Evolutionary conservation across 2,113 vertebrate genomes (phyloP).

Genomic region (Limanda limanda): DNA sequence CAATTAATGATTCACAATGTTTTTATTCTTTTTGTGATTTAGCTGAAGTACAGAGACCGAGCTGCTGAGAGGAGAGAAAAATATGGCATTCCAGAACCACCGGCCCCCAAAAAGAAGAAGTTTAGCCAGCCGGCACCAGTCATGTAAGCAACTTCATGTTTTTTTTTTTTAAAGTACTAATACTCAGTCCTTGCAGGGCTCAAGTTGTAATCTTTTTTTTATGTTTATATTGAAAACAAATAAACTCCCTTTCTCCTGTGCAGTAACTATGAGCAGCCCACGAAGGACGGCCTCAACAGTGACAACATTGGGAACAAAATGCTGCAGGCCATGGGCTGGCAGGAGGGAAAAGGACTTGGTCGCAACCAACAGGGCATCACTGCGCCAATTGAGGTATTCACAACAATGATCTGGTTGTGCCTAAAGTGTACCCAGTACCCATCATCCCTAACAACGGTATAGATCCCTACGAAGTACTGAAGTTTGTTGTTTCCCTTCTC

Average conservation of each 20-base stretch:
- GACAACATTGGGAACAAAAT: conserved; percentile 99
- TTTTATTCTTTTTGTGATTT: conserved; percentile 3
- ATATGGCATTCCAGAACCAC: conserved; percentile 97
- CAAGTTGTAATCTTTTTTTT: not conserved
- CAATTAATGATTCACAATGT: not conserved
- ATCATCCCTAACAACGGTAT: not conserved
- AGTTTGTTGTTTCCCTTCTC: conserved; percentile 36
- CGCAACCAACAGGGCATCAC: conserved; percentile 98
- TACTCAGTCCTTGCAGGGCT: not conserved
- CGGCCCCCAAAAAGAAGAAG: conserved; percentile 96
- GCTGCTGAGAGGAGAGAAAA: conserved; percentile 97
- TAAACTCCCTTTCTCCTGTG: not conserved
- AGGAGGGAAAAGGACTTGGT: conserved; percentile 96
- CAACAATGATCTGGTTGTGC: not conserved
- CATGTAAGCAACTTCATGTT: conserved; percentile 82
- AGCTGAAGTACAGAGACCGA: conserved; percentile 98
- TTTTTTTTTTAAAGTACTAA: not conserved
- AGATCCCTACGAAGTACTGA: not conserved
- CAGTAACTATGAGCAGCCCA: conserved; percentile 98
- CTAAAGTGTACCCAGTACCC: not conserved
- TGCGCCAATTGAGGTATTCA: conserved; percentile 91
- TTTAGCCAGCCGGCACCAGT: conserved; percentile 87
- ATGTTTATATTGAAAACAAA: not conserved
- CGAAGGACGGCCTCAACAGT: conserved; percentile 96
- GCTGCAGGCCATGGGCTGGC: conserved; percentile 99